phyloP scores from a whole-genome alignment of 64 coral and sea anemone species.

The Montipora capricornis region DNA sequence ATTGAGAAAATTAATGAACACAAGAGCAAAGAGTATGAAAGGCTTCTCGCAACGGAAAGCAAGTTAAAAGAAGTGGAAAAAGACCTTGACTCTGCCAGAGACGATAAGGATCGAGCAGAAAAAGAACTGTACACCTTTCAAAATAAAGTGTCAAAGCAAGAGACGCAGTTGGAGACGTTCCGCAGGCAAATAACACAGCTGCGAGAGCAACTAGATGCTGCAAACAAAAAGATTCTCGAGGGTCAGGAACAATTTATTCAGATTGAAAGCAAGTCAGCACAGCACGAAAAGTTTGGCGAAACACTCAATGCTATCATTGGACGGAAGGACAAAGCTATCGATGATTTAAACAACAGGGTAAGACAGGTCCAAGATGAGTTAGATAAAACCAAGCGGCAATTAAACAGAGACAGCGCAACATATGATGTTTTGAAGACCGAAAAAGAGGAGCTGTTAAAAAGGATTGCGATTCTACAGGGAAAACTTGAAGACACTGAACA shows the following conservation, averaged over 20 bases:
- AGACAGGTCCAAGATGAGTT: constrained; percentile 71
- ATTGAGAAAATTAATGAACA: constrained; percentile 82
- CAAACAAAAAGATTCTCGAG: constrained; percentile 70
- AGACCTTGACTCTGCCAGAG: constrained; percentile 71
- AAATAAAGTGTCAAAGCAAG: constrained; percentile 74
- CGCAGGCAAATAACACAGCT: constrained; percentile 64
- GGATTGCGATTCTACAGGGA: constrained; percentile 26
- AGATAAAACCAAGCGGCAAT: constrained; percentile 70
- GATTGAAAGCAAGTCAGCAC: constrained; percentile 76
- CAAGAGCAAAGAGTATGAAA: constrained; percentile 83
- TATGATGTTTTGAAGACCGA: constrained; percentile 53
- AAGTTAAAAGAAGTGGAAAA: constrained; percentile 81
- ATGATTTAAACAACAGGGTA: constrained; percentile 70
- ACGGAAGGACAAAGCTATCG: constrained; percentile 76
- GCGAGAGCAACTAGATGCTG: constrained; percentile 69
- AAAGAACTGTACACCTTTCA: constrained; percentile 75
- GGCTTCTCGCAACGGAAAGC: constrained; percentile 72
- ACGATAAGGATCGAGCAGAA: constrained; percentile 72
- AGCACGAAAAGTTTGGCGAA: constrained; percentile 83
- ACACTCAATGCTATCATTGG: constrained; percentile 67
- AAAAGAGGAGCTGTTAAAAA: constrained; percentile 68
- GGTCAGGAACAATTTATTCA: constrained; percentile 81
- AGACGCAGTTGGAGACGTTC: constrained; percentile 77
- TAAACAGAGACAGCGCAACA: constrained; percentile 30
- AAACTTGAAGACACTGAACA: constrained; percentile 52